These are phyloP conservation scores for Thaumatotibia leucotreta DNA, from an alignment of 1,140 invertebrate genomes.

Conservation along the genomic window DNA sequence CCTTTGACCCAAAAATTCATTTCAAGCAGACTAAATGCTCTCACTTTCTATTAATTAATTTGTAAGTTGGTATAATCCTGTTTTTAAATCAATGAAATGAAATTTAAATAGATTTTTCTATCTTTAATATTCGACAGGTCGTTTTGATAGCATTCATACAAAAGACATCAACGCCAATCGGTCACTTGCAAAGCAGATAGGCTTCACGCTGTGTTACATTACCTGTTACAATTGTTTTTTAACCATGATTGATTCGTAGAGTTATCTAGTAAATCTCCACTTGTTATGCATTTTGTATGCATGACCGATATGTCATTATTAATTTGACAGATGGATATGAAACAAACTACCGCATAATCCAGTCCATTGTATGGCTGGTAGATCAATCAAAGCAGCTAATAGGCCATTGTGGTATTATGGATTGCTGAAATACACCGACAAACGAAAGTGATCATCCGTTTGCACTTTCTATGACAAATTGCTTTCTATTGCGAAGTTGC, in stretches of 20 bases:
- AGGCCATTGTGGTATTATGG: not conserved
- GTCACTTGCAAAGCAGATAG: not conserved
- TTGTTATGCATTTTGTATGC: not conserved
- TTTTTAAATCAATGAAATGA: no score
- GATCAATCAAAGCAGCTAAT: slow-evolving; percentile 21
- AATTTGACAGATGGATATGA: slow-evolving; percentile 2
- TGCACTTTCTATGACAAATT: slow-evolving; percentile 47
- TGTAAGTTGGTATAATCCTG: no score
- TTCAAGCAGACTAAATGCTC: no score
- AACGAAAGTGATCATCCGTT: slow-evolving; percentile 40
- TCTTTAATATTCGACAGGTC: not conserved
- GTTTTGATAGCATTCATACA: not conserved
- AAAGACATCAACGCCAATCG: not conserved
- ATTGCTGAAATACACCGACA: slow-evolving; percentile 3
- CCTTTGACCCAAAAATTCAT: no score
- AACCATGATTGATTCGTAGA: not conserved
- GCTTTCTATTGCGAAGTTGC: slow-evolving; percentile 40
- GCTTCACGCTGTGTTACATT: not conserved
- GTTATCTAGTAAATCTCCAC: not conserved
- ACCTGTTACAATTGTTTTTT: not conserved
- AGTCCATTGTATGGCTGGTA: slow-evolving; percentile 4
- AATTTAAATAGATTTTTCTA: not conserved
- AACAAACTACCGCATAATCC: slow-evolving; percentile 6
- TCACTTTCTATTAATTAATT: no score
- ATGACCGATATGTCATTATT: not conserved